Evolutionary conservation across 2,113 vertebrate species (phyloP), one percentile per base, ranked within the genome.

Genomic region (Columba livia): DNA sequence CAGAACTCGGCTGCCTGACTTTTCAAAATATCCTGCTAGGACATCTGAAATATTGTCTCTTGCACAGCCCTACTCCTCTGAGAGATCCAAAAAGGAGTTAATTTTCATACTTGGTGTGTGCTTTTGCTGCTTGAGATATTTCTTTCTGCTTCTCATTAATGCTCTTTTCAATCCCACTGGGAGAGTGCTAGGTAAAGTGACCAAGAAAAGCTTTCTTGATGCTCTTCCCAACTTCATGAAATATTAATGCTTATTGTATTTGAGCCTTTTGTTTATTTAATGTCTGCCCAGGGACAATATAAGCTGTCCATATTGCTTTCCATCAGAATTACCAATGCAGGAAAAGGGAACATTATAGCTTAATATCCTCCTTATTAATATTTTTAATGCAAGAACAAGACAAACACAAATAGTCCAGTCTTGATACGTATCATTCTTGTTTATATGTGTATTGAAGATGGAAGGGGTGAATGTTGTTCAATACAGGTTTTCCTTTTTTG

Each of bases 191-290:
- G 93, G 90, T 95, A 96, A 96, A 95, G 84, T 95, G 96, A 94
- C 93, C 94, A 96, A 91, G 83, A 93, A 96, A 94, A 93, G 86
- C 83, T 96, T 96, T 93, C 92, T 85, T 93, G 80, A 95, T 89
- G 70, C 62, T 90, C 89, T 94, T 91, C 85, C 61, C 57, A 93
- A 82, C 74, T 85, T 92, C 74, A 93, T 97, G 89, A 95, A 96
- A 96, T 94, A 95, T 96, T 96, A 92, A 96, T 96, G 51, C 6
- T 92, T 95, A 95, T 96, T 85, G 83, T 95, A 92, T 94, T 84
- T 87, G 80, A 92, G 80, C 70, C 62, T 96, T 93, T 94, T 96
- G 94, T 97, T 97, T 92, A 91, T 97, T 89, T 97, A 95, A 94
- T 95, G 92, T 94, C 85, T 97, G 75, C 54, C 85, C 86, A 95